Evolutionary conservation across 2,113 vertebrate species (phyloP).

Genomic region (Tichodroma muraria): DNA sequence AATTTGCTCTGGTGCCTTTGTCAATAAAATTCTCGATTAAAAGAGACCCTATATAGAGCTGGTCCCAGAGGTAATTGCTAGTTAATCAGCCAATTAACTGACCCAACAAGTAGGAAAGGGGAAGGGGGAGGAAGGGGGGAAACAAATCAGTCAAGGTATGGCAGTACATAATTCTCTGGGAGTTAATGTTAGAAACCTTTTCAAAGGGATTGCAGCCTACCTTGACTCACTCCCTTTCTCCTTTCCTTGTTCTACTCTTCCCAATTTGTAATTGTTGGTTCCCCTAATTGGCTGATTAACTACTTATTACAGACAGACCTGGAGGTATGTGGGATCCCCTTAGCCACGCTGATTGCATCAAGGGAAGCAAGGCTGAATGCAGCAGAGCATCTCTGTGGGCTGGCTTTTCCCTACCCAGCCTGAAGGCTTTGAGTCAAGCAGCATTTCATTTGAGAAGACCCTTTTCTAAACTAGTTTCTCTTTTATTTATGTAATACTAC

Average conservation of each 20-base stretch:
- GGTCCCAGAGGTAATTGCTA: slow-evolving; percentile 66
- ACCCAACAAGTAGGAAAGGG: slow-evolving; percentile 57
- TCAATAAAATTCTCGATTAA: slow-evolving; percentile 60
- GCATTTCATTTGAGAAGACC: neutral
- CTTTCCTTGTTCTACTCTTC: slow-evolving; percentile 41
- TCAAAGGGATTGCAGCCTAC: slow-evolving; percentile 64
- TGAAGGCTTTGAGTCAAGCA: neutral
- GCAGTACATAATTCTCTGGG: slow-evolving; percentile 44
- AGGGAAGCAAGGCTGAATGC: slow-evolving; percentile 15
- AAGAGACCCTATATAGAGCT: slow-evolving; percentile 33
- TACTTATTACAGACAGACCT: slow-evolving; percentile 38
- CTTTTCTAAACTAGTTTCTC: neutral
- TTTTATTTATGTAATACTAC: neutral
- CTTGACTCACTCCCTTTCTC: slow-evolving; percentile 59
- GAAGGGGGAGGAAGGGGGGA: slow-evolving; percentile 19
- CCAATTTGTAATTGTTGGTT: slow-evolving; percentile 68
- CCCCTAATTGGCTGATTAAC: slow-evolving; percentile 72
- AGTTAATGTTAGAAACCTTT: slow-evolving; percentile 64
- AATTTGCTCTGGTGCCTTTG: slow-evolving; percentile 61
- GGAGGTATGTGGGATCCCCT: slow-evolving; percentile 17
- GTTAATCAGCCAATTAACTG: slow-evolving; percentile 77
- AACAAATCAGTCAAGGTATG: slow-evolving; percentile 67
- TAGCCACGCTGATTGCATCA: neutral
- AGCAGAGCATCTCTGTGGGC: neutral
- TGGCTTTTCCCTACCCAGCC: neutral